Percentiles rank a stretch among this genome's conserved stretches.
These are phyloP conservation scores for Blastobasis lacticolella DNA, from an alignment of 2,888 invertebrate species.

Conservation along the genomic window DNA sequence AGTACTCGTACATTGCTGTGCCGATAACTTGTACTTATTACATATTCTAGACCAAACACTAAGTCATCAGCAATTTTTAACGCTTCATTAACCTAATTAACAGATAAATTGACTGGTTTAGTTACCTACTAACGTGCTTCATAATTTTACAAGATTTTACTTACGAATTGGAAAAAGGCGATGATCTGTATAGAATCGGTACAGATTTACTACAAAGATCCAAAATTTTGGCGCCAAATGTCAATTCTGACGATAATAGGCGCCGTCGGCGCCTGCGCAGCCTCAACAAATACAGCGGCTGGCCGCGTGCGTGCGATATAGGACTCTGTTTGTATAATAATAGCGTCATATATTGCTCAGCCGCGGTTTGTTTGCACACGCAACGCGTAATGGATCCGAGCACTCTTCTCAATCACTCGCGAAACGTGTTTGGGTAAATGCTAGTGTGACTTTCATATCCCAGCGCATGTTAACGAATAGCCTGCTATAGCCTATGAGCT, in stretches of 20 bases:
- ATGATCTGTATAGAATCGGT: no score
- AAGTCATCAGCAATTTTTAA: no score
- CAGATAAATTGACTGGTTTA: no score
- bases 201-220: no score
- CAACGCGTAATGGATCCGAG: conserved; percentile 56
- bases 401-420: conserved; percentile 61
- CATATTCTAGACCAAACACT: no score
- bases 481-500: conserved; percentile 13
- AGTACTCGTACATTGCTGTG: background rate
- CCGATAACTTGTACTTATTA: no score
- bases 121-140: no score
- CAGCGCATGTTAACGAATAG: conserved; percentile 24
- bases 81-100: no score
- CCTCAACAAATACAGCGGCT: conserved; percentile 33
- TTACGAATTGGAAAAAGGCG: no score
- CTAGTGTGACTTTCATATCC: conserved; percentile 62
- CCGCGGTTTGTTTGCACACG: conserved; percentile 45
- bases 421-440: conserved; percentile 63
- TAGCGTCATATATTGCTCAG: conserved; percentile 33
- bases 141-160: no score
- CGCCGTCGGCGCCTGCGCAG: conserved; percentile 34
- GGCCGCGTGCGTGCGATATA: conserved; percentile 17
- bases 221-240: conserved; percentile 53
- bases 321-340: conserved; percentile 31
- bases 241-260: conserved; percentile 59